Percentiles rank a stretch among this genome's conserved stretches.
These are phyloP conservation scores for Lemur catta DNA, from an alignment of 2,797 vertebrate species.

Conservation along the genomic window DNA sequence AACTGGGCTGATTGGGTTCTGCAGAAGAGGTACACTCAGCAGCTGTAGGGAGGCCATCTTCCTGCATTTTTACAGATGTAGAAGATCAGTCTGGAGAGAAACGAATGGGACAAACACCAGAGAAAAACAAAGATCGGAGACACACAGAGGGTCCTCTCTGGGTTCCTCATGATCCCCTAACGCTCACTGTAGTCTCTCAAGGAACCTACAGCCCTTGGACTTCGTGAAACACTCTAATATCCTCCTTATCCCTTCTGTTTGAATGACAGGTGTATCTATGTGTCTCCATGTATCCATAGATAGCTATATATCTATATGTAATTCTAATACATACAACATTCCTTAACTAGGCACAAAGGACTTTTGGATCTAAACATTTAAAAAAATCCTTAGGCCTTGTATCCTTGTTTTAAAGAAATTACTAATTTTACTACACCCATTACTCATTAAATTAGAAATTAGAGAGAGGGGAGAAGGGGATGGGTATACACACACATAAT, in stretches of 20 bases:
- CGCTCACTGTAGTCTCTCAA: not conserved
- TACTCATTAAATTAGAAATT: slow-evolving; percentile 44
- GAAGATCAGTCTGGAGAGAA: not conserved
- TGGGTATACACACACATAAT: too few relatives aligned
- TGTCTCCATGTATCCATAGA: not conserved
- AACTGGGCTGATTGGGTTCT: not conserved
- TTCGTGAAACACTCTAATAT: not conserved
- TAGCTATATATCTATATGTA: not conserved
- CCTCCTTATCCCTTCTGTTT: not conserved
- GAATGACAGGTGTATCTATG: not conserved
- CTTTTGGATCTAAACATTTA: not conserved
- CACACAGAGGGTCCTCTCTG: not conserved
- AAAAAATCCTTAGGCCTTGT: not conserved
- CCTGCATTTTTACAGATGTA: not conserved
- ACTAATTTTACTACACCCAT: not conserved
- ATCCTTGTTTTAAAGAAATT: slow-evolving; percentile 4
- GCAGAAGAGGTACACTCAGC: not conserved
- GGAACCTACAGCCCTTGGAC: not conserved
- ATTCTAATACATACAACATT: not conserved
- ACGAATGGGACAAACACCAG: not conserved
- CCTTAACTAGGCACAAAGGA: not conserved
- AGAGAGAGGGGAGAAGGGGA: not conserved
- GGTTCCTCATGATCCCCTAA: not conserved
- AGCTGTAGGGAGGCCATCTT: not conserved
- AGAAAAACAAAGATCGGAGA: not conserved